A percentile compares a stretch with the other conserved stretches of the same genome.
These are phyloP conservation scores for Chrysochloris asiatica DNA, from an alignment of 2,113 vertebrate species.

Conservation along the genomic window DNA sequence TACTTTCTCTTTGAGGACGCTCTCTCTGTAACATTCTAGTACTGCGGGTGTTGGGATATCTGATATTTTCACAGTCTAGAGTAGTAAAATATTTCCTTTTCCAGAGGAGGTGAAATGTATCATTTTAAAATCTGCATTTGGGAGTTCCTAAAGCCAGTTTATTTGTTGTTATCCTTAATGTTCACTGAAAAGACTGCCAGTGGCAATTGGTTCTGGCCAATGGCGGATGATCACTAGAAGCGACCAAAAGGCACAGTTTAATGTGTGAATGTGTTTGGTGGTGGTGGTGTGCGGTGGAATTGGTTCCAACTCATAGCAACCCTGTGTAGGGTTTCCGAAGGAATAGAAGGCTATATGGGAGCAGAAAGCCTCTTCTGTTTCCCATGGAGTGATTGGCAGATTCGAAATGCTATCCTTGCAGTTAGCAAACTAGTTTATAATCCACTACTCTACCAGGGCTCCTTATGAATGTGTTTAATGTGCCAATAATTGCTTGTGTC, in stretches of 20 bases:
- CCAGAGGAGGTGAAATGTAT: not conserved
- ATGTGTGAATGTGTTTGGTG: not conserved
- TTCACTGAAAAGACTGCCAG: slow-evolving; percentile 37
- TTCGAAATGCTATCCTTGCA: too few relatives aligned
- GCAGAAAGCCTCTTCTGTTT: too few relatives aligned
- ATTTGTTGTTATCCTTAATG: not conserved
- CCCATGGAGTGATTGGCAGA: too few relatives aligned
- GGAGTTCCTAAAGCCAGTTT: slow-evolving; percentile 44
- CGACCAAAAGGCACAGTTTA: slow-evolving; percentile 11
- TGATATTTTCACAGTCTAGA: not conserved
- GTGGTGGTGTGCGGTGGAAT: too few relatives aligned
- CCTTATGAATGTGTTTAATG: slow-evolving; percentile 5
- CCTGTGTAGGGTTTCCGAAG: too few relatives aligned
- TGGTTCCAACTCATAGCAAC: too few relatives aligned
- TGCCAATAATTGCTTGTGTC: slow-evolving; percentile 32
- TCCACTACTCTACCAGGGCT: too few relatives aligned
- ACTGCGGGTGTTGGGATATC: not conserved
- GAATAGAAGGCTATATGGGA: too few relatives aligned
- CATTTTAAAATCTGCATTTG: slow-evolving; percentile 5
- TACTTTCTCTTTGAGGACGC: not conserved
- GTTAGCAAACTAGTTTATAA: too few relatives aligned
- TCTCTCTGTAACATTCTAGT: not conserved
- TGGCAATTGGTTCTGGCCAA: not conserved
- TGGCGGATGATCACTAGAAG: not conserved
- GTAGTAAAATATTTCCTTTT: slow-evolving; percentile 1